These are phyloP conservation scores for Lepidostoma basale DNA, from an alignment of 1,140 invertebrate species.

Conservation along the genomic window DNA sequence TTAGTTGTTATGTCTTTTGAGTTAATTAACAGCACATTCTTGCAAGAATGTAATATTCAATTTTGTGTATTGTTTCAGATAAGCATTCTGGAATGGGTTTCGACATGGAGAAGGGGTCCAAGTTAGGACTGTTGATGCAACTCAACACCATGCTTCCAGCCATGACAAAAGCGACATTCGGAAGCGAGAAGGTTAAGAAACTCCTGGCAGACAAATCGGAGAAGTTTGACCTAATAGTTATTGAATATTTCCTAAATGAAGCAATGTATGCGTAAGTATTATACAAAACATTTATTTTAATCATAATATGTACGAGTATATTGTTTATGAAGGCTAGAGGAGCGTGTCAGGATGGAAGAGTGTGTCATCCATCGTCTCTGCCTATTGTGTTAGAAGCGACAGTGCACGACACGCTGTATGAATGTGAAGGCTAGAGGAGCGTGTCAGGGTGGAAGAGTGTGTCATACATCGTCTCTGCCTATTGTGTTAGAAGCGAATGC, in stretches of 20 bases:
- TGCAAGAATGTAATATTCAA: not conserved
- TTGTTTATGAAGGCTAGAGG: not conserved
- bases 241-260: conserved; percentile 36
- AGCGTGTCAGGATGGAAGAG: too few relatives aligned
- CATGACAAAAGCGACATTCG: not conserved
- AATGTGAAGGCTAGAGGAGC: too few relatives aligned
- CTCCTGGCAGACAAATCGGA: conserved; percentile 26
- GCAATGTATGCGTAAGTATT: conserved; percentile 19
- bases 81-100: not conserved
- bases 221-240: conserved; percentile 32
- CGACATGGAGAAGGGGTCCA: not conserved
- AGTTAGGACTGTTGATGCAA: not conserved
- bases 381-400: too few relatives aligned
- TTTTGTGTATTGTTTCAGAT: not conserved
- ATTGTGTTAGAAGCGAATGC: too few relatives aligned
- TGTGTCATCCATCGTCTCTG: too few relatives aligned
- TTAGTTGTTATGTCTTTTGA: not conserved
- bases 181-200: conserved; percentile 15
- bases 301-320: not conserved
- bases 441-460: too few relatives aligned
- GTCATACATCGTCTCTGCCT: too few relatives aligned
- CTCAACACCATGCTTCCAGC: not conserved
- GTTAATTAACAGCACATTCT: not conserved
- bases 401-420: too few relatives aligned
- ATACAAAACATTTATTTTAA: not conserved